Conservation (phyloP, 2,797 vertebrate genomes). For the Jordanella pulchra region DNA sequence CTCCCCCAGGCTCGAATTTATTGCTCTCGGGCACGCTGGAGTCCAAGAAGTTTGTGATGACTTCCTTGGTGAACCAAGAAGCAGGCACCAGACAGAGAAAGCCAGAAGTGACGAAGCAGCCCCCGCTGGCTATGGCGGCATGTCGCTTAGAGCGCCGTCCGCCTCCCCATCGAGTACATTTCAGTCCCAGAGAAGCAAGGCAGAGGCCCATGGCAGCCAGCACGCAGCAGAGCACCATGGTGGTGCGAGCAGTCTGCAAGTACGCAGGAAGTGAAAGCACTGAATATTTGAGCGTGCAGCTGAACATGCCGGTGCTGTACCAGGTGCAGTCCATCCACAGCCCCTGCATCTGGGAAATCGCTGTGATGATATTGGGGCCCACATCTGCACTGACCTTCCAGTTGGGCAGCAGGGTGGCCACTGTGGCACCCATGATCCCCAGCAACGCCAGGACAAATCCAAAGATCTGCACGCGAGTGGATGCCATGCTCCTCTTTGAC, state of each 20-base stretch:
- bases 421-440: conserved; percentile 86
- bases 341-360: conserved; percentile 92
- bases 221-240: conserved; percentile 94
- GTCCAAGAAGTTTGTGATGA: conserved; percentile 90
- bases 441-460: conserved; percentile 89
- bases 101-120: conserved; percentile 88
- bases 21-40: conserved; percentile 88
- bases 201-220: conserved; percentile 89
- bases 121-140: conserved; percentile 86
- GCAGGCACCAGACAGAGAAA: conserved; percentile 88
- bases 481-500: conserved; percentile 82
- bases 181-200: conserved; percentile 88
- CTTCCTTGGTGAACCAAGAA: conserved; percentile 94
- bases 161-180: conserved; percentile 91
- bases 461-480: conserved; percentile 90
- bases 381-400: conserved; percentile 92
- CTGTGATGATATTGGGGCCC: conserved; percentile 92
- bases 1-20: conserved; percentile 93
- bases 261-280: conserved; percentile 88
- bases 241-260: conserved; percentile 90
- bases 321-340: conserved; percentile 99
- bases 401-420: conserved; percentile 91
- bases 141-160: conserved; percentile 85
- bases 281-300: conserved; percentile 90
- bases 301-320: conserved; percentile 98